Evolutionary conservation across 2,113 vertebrate genomes (phyloP), one percentile per base, ranked within the genome.

Genomic region (Chlorodrepanis virens): DNA sequence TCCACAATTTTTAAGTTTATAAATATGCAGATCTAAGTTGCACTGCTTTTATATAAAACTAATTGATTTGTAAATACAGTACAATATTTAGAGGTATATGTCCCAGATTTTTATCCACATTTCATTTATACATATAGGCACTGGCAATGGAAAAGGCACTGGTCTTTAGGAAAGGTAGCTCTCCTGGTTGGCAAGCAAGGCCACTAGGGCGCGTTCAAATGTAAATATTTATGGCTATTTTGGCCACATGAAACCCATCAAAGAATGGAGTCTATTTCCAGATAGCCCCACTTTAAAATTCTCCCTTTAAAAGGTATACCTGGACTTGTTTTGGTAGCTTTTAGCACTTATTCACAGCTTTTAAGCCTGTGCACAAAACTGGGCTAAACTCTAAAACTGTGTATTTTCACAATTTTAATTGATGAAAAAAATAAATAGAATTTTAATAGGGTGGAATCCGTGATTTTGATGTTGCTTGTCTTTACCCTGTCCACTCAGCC

Each of bases 191-290:
- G 7, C 33, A 65, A 39, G 27, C 3, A 85, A 67, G 53, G 64
- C 28, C 22, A 18, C 63, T 86, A 93, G 44, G 49, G 50, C 59
- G 47, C 83, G 82, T 94, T 92, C 45, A 80, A 72, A 89, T 95
- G 75, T 85, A 89, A 94, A 94, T 67, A 94, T 82, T 91, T 57
- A 63, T 33, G n/a, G n/a, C 39, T 56, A 21, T 93, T 97, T 84
- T 94, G 87, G 37, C 50, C 37, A 74, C 54, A 54, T 80, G 21
- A 89, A 79, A 77, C 80, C 39, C 50, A 74, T 4, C 71, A 74
- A 93, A 82, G 64, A 82, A 79, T 90, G 53, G 29, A 90, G 56
- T 91, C 29, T 87, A 71, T 81, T 81, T 84, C 67, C 61, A 89
- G 92, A 54, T 12, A 94, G 60, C 10, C 53, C 64, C 8, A 42